Conservation (phyloP, 2,113 vertebrate genomes). For the mouse (Mus musculus) region GRCm39 chr17:30214001-30214500, state of each 20-base stretch:
- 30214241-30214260: neutral
- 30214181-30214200: neutral
- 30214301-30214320: neutral
- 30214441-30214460: too few species aligned
- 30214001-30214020: neutral
- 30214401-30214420: too few species aligned
- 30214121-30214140: conserved; percentile 23
- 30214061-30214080: neutral
- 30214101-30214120: conserved; percentile 31
- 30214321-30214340: too few species aligned
- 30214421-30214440: too few species aligned
- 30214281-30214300: neutral
- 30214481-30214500: neutral
- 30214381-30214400: too few species aligned
- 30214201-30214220: neutral
- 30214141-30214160: conserved; percentile 11
- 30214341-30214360: too few species aligned
- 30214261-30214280: neutral
- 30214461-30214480: neutral
- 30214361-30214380: too few species aligned
- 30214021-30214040: neutral
- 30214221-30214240: neutral
- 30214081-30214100: neutral
- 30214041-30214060: neutral
- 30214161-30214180: neutral